These are phyloP conservation scores for Drosophila lini DNA, from an alignment of 1,140 invertebrate genomes.

Conservation along the genomic window DNA sequence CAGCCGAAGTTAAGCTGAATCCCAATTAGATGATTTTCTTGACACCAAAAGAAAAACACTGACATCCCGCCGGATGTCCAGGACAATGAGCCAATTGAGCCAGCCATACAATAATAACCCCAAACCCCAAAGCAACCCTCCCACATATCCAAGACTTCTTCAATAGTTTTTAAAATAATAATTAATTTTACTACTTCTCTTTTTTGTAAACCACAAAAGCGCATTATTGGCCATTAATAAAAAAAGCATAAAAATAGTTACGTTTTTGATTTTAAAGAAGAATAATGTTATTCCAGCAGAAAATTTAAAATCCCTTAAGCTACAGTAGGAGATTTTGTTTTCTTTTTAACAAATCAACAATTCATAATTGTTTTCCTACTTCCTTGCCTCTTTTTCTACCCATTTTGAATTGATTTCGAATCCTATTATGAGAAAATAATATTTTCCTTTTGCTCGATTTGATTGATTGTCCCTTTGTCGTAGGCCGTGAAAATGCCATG, in stretches of 20 bases:
- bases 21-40: constrained; percentile 65
- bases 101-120: constrained; percentile 16
- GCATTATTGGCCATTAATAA: constrained; percentile 57
- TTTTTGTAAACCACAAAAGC: constrained; percentile 42
- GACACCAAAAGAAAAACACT: constrained; percentile 3
- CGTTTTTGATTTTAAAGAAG: not conserved
- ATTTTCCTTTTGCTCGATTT: constrained; percentile 30
- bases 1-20: constrained; percentile 81
- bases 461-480: constrained; percentile 43
- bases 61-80: constrained; percentile 29
- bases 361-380: not conserved
- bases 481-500: constrained; percentile 6
- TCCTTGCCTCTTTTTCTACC: not conserved
- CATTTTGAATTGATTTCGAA: not conserved
- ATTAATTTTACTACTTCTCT: constrained; percentile 14
- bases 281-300: not conserved
- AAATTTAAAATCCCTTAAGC: not conserved
- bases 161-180: constrained; percentile 48
- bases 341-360: not conserved
- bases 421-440: constrained; percentile 41
- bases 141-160: constrained; percentile 36
- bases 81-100: constrained; percentile 61
- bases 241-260: constrained; percentile 25
- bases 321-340: not conserved
- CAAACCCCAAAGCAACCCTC: not conserved